Base-by-base conservation (phyloP, 2,113 vertebrate species). In the Microcebus lehilahytsara region DNA sequence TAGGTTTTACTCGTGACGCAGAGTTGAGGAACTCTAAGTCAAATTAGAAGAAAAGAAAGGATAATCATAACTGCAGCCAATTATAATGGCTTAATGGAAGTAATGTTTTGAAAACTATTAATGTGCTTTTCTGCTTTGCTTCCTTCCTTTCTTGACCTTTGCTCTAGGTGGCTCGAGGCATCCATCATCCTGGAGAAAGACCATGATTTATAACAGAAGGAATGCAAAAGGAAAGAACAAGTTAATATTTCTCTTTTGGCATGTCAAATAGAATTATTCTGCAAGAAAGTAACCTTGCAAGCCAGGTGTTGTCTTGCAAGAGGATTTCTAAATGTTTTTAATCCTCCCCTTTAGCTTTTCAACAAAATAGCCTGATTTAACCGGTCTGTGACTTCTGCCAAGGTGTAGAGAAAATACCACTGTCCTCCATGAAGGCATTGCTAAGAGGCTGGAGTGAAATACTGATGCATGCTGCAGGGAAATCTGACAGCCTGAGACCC, bases 251-350 rank as follows among this genome's bases (percentile, higher is more conserved):
- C 37, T 95, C 67, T 67, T 77, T 72, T 94, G 85, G 79, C 22
- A 13, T 17, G 51, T 53, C 58, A 42, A 66, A 42, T n/a, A 56
- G 83, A 91, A 78, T 66, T 94, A 86, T 69, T 71, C 53, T 62
- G 34, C 51, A 40, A 79, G 58, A 89, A 77, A 85, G 71, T 32
- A 80, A 34, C 3, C 37, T 85, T 67, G 60, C 6, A 75, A 95
- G 2, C 34, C 81, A 85, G 71, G 81, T 78, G 46, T 92, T 64
- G 53, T 32, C 66, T 85, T 96, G 66, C 93, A 88, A 88, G 53
- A 86, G n/a, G n/a, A 66, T 92, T 96, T 92, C 53, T 69, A 87
- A 71, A 37, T 83, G 78, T n/a, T 37, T 97, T 86, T 92, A 67
- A 62, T 87, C 53, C 46, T 85, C 3, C 16, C 56, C 14, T 60